Conservation (phyloP, 2,113 vertebrate species). For the Arvicanthis niloticus region DNA sequence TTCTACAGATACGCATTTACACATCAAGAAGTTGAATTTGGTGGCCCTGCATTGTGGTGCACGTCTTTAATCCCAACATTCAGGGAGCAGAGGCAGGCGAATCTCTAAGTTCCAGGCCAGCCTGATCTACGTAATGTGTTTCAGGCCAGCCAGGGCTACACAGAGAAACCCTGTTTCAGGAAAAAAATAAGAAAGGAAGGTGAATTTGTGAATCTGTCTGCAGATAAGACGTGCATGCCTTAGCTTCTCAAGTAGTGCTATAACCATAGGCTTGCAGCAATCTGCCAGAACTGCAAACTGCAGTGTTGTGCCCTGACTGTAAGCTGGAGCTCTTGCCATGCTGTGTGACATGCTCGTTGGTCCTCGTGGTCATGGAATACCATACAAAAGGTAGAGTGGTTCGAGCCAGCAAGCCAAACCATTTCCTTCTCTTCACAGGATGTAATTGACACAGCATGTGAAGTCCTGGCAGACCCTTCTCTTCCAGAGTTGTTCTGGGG, state of each 20-base stretch:
- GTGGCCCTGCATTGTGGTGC: neutral
- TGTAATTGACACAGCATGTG: conserved; percentile 95
- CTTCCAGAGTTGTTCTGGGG: conserved; percentile 98
- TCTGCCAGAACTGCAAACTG: neutral
- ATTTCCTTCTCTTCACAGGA: conserved; percentile 84
- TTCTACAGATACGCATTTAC: conserved; percentile 21
- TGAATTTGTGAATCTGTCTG: neutral
- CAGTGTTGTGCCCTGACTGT: neutral
- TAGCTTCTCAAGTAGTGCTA: neutral
- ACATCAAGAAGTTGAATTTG: neutral
- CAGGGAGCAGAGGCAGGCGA: neutral
- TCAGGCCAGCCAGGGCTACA: neutral
- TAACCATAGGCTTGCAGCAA: neutral
- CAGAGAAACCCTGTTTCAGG: neutral
- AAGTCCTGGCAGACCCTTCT: conserved; percentile 94
- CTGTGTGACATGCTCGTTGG: neutral
- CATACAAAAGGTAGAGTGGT: neutral
- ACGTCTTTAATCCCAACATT: neutral
- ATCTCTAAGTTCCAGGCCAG: neutral
- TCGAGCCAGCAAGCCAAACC: neutral
- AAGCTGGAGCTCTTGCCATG: neutral
- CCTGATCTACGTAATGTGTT: neutral
- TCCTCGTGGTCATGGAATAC: conserved; percentile 41
- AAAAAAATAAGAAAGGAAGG: too few relatives aligned
- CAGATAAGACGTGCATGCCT: neutral